A percentile compares a stretch with the other conserved stretches of the same genome.
phyloP scores from a whole-genome alignment of 2,888 invertebrate species.

The Oscheius onirici region DNA sequence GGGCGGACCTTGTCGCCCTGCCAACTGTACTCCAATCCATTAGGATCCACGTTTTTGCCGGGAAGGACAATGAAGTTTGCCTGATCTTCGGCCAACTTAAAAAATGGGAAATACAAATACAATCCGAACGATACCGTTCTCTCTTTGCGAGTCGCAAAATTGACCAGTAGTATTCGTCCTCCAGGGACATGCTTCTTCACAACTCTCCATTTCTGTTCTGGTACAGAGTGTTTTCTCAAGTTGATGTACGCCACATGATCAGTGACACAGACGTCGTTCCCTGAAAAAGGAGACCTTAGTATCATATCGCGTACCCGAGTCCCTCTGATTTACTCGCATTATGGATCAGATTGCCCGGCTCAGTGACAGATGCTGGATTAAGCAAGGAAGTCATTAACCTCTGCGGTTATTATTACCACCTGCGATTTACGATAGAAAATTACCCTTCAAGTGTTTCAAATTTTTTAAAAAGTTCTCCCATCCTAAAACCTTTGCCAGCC shows the following conservation, averaged over 20 bases:
- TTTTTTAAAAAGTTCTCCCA: no score
- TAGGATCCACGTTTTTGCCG: neutral
- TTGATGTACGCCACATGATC: slow-evolving; percentile 13
- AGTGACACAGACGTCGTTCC: neutral
- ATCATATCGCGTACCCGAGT: neutral
- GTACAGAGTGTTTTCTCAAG: neutral
- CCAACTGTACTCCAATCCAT: slow-evolving; percentile 43
- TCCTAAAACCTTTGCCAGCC: neutral
- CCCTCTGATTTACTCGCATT: no score
- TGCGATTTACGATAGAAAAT: neutral
- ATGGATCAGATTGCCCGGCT: neutral
- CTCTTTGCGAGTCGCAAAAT: slow-evolving; percentile 52
- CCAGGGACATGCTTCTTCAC: slow-evolving; percentile 58
- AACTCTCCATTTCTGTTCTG: slow-evolving; percentile 53
- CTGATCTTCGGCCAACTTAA: slow-evolving; percentile 30
- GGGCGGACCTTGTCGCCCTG: slow-evolving; percentile 48
- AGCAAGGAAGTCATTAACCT: slow-evolving; percentile 18
- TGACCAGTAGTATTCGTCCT: slow-evolving; percentile 48
- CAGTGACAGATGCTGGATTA: slow-evolving; percentile 19
- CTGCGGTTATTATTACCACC: slow-evolving; percentile 1
- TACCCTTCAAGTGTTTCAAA: no score
- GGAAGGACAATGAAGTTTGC: neutral
- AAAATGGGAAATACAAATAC: slow-evolving; percentile 12
- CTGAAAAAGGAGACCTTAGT: neutral
- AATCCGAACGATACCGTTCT: slow-evolving; percentile 35